These are phyloP conservation scores for Phymorhynchus buccinoides DNA, from an alignment of 1,140 invertebrate genomes.

Conservation along the genomic window DNA sequence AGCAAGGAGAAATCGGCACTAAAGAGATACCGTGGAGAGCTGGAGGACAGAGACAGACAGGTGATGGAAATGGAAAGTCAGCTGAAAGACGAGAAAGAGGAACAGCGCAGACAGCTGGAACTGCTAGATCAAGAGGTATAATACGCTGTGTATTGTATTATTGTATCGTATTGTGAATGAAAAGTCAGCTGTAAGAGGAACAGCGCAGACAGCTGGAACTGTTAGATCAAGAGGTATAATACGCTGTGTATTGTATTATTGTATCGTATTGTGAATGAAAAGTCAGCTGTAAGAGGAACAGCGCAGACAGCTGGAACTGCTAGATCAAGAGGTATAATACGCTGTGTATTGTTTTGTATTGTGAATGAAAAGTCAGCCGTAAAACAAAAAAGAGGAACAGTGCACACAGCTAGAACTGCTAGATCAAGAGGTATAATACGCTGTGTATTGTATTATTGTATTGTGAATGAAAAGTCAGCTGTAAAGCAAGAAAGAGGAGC, in stretches of 20 bases:
- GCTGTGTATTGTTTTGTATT: too few relatives aligned
- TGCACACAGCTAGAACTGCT: constrained; percentile 65
- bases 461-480: constrained; percentile 55
- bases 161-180: constrained; percentile 54
- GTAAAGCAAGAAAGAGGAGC: constrained; percentile 48
- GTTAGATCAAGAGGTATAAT: constrained; percentile 68
- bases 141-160: too few relatives aligned
- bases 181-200: constrained; percentile 57
- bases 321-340: constrained; percentile 70
- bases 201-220: constrained; percentile 66
- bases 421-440: constrained; percentile 63
- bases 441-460: too few relatives aligned
- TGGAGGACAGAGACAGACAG: constrained; percentile 54
- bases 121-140: constrained; percentile 70
- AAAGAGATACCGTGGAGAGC: constrained; percentile 54
- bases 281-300: constrained; percentile 57
- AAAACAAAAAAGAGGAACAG: constrained; percentile 52
- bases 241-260: too few relatives aligned
- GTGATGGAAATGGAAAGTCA: constrained; percentile 52
- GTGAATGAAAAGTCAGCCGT: constrained; percentile 53
- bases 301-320: constrained; percentile 63
- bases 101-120: constrained; percentile 66
- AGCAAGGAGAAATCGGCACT: constrained; percentile 65
- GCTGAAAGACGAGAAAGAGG: constrained; percentile 58
- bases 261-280: constrained; percentile 58